Percentiles rank a stretch among this genome's conserved stretches.
These are phyloP conservation scores for Pseudonaja textilis DNA, from an alignment of 2,113 vertebrate species.

Conservation along the genomic window DNA sequence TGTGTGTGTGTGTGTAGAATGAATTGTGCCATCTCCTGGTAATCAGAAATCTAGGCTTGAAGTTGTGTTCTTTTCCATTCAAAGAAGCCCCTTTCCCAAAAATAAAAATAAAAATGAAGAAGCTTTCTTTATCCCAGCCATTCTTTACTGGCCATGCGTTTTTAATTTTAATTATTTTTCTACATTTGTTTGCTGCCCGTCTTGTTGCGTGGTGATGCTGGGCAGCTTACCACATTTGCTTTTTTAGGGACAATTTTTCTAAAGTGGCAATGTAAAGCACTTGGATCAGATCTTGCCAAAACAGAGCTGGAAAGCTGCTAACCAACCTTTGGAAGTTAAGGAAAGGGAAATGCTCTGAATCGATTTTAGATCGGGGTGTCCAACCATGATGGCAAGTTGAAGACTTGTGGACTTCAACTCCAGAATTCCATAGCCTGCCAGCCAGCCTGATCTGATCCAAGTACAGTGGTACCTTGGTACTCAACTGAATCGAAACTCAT, in stretches of 20 bases:
- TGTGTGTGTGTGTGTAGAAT: not conserved
- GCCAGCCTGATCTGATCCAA: too few relatives aligned
- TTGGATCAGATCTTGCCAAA: not conserved
- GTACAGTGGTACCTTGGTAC: too few relatives aligned
- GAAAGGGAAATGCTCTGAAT: too few relatives aligned
- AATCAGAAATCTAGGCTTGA: not conserved
- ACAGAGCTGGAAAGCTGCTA: not conserved
- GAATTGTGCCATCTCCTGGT: not conserved
- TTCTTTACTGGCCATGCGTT: not conserved
- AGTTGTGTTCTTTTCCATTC: not conserved
- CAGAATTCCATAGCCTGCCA: too few relatives aligned
- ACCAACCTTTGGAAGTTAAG: not conserved
- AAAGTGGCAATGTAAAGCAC: not conserved
- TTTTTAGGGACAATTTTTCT: slow-evolving; percentile 11
- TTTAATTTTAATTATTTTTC: not conserved
- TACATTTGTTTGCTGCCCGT: not conserved
- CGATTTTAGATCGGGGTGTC: too few relatives aligned
- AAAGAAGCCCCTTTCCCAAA: not conserved
- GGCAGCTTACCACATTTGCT: not conserved
- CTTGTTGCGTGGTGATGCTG: too few relatives aligned
- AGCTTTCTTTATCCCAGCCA: not conserved
- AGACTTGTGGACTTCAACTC: too few relatives aligned
- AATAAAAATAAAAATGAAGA: not conserved
- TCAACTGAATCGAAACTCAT: too few relatives aligned
- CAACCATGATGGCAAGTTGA: too few relatives aligned